These are phyloP conservation scores for Eulithis prunata DNA, from an alignment of 2,888 invertebrate species.

Conservation along the genomic window DNA sequence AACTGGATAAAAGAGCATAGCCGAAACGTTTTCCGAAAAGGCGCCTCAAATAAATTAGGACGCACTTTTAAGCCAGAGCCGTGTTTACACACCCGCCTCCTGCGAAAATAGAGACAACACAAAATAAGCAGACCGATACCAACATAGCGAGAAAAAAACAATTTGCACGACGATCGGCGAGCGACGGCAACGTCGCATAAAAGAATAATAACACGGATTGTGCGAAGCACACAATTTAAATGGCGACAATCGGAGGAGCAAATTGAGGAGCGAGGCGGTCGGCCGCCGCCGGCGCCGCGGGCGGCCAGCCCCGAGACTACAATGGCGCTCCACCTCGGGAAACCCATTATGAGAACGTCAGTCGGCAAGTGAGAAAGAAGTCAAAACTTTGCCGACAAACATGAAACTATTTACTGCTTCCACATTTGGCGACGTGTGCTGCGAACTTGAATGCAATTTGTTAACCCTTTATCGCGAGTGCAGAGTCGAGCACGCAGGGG, in stretches of 20 bases:
- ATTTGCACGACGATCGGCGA: constrained; percentile 51
- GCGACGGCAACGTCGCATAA: constrained; percentile 56
- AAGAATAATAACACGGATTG: constrained; percentile 74
- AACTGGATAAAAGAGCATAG: constrained; percentile 72
- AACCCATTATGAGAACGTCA: constrained; percentile 75
- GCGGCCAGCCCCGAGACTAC: constrained; percentile 54
- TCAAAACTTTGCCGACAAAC: constrained; percentile 76
- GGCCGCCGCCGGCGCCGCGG: constrained; percentile 55
- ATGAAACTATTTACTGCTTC: constrained; percentile 77
- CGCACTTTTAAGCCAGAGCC: constrained; percentile 67
- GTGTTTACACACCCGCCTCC: constrained; percentile 66
- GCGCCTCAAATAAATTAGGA: constrained; percentile 73
- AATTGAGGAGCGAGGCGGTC: constrained; percentile 57
- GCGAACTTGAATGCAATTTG: constrained; percentile 78
- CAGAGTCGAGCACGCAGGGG: constrained; percentile 45
- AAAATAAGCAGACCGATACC: constrained; percentile 58
- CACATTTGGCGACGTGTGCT: constrained; percentile 77
- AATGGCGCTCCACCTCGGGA: constrained; percentile 59
- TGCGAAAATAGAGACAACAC: constrained; percentile 66
- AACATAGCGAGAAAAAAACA: constrained; percentile 59
- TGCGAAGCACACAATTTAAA: constrained; percentile 75
- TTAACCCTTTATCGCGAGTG: constrained; percentile 75
- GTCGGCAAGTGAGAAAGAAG: constrained; percentile 74
- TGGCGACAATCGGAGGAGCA: constrained; percentile 69
- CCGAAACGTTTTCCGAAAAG: constrained; percentile 69